A percentile compares a stretch with the other conserved stretches of the same genome.
These are phyloP conservation scores for Chelon auratus DNA, from an alignment of 2,797 vertebrate species.

Conservation along the genomic window DNA sequence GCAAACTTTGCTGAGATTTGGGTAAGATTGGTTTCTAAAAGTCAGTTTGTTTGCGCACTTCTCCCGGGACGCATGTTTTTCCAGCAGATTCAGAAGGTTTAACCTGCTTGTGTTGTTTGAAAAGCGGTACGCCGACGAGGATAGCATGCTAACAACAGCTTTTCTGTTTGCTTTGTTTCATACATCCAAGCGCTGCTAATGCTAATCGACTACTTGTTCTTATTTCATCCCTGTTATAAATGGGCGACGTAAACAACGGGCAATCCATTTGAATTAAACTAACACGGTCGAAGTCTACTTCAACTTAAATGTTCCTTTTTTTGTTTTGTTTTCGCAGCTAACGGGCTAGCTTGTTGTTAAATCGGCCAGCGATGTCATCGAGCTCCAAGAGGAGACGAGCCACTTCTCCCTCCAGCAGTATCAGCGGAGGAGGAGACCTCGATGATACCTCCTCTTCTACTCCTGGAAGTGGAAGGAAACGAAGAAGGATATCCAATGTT, in stretches of 20 bases:
- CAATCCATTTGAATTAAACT: background rate
- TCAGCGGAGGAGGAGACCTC: conserved; percentile 94
- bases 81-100: background rate
- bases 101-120: background rate
- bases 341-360: conserved; percentile 60
- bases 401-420: conserved; percentile 95
- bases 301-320: too few species aligned
- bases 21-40: conserved; percentile 36
- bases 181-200: conserved; percentile 38
- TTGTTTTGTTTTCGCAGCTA: conserved; percentile 36
- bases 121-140: conserved; percentile 16
- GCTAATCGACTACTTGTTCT: conserved; percentile 10
- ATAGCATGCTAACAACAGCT: conserved; percentile 64
- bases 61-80: accelerated
- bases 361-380: conserved; percentile 83
- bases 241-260: accelerated
- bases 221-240: background rate
- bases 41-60: accelerated
- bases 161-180: conserved; percentile 71
- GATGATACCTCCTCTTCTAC: conserved; percentile 91
- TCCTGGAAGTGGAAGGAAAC: conserved; percentile 93
- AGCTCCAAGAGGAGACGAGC: conserved; percentile 97
- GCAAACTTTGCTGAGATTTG: conserved; percentile 39
- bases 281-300: accelerated
- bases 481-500: conserved; percentile 89